These are phyloP conservation scores for Amphiprion percula DNA, from an alignment of 2,113 vertebrate species.

Conservation along the genomic window DNA sequence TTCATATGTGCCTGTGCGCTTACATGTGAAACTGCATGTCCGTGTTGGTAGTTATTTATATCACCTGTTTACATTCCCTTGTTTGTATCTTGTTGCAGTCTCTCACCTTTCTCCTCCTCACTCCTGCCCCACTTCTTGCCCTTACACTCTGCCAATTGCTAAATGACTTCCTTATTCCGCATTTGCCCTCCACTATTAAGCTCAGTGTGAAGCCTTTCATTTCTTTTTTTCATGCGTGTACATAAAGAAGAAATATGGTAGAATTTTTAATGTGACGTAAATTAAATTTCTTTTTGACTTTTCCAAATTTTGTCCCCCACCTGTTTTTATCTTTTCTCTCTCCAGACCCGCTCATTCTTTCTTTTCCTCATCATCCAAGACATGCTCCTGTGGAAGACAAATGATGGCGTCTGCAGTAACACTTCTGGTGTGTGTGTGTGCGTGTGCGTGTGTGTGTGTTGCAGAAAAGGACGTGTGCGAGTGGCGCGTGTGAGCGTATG, in stretches of 20 bases:
- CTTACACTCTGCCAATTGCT: slow-evolving; percentile 17
- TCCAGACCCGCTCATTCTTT: background rate
- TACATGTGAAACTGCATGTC: slow-evolving; percentile 24
- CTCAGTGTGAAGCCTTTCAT: background rate
- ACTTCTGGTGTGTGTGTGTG: background rate
- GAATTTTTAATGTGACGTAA: background rate
- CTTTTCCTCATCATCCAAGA: slow-evolving; percentile 16
- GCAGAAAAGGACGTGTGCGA: background rate
- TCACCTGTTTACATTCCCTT: slow-evolving; percentile 71
- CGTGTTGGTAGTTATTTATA: slow-evolving; percentile 73
- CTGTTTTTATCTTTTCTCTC: background rate
- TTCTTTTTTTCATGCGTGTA: background rate
- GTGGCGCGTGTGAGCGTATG: background rate
- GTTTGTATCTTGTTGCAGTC: slow-evolving; percentile 72
- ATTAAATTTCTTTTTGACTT: background rate
- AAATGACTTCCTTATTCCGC: slow-evolving; percentile 6
- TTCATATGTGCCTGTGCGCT: slow-evolving; percentile 1
- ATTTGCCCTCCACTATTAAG: slow-evolving; percentile 9
- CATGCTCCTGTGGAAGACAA: slow-evolving; percentile 10
- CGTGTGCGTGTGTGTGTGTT: background rate
- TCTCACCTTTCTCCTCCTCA: slow-evolving; percentile 54
- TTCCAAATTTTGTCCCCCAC: background rate
- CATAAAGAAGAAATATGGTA: background rate
- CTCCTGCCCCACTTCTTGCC: slow-evolving; percentile 9
- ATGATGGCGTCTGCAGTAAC: background rate